Evolutionary conservation across 2,113 vertebrate genomes (phyloP).

Genomic region (Halcyon senegalensis): DNA sequence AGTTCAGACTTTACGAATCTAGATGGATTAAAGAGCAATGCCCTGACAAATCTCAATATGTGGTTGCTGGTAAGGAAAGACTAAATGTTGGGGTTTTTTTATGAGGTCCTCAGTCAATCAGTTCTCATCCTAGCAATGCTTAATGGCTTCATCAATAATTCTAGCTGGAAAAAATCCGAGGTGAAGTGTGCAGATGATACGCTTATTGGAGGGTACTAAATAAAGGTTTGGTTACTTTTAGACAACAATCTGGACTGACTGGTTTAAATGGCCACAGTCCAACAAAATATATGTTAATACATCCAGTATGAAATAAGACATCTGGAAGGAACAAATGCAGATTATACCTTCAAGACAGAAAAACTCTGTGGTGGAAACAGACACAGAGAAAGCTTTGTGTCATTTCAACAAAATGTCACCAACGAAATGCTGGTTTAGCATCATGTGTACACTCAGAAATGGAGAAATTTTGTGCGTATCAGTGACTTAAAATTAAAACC

Average conservation of each 20-base stretch:
- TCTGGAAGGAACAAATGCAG: constrained; percentile 14
- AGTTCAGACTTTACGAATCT: background rate
- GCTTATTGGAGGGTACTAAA: background rate
- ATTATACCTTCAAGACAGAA: background rate
- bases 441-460: background rate
- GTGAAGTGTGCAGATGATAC: background rate
- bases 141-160: background rate
- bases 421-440: background rate
- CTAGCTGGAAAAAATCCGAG: background rate
- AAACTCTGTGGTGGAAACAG: background rate
- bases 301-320: constrained; percentile 25
- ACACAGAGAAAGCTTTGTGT: background rate
- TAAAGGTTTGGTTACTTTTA: background rate
- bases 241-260: background rate
- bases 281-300: constrained; percentile 5
- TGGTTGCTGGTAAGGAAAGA: background rate
- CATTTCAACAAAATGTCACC: background rate
- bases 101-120: background rate
- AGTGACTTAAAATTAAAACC: background rate
- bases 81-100: background rate
- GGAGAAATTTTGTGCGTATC: background rate
- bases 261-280: constrained; percentile 3
- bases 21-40: background rate
- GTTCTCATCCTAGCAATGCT: background rate
- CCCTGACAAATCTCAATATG: background rate